phyloP scores from a whole-genome alignment of 2,797 vertebrate genomes.

The Pogoniulus pusillus region DNA sequence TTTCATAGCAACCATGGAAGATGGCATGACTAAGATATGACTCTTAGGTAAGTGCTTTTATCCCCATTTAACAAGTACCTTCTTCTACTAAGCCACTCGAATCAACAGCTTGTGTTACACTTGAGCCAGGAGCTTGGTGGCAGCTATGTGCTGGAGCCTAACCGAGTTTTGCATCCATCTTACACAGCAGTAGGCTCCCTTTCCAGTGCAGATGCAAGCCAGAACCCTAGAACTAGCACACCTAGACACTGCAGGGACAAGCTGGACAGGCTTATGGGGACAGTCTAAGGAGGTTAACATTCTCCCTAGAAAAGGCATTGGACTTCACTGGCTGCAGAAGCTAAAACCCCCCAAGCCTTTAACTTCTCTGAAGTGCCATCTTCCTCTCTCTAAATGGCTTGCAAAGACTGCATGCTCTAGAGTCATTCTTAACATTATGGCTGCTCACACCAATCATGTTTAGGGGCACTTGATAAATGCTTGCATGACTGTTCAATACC shows the following conservation, averaged over 20 bases:
- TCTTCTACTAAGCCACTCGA: background rate
- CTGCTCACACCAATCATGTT: background rate
- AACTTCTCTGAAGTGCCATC: background rate
- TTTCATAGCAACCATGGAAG: background rate
- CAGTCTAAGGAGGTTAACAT: background rate
- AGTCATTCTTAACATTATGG: fast-evolving
- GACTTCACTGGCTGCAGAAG: background rate
- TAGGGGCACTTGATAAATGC: background rate
- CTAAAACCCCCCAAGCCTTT: background rate
- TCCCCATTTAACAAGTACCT: background rate
- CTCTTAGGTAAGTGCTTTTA: background rate
- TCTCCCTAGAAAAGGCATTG: background rate
- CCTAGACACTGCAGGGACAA: background rate
- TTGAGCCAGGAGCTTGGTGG: background rate
- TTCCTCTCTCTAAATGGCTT: background rate
- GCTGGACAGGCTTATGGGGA: background rate
- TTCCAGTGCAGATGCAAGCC: background rate
- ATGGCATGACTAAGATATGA: background rate
- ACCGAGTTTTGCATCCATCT: background rate
- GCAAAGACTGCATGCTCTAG: background rate
- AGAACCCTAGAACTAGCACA: background rate
- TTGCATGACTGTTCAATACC: no score
- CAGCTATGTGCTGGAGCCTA: fast-evolving
- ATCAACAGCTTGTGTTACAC: background rate
- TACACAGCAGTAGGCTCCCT: background rate